A percentile compares a stretch with the other conserved stretches of the same genome.
These are phyloP conservation scores for Lycophotia porphyrea DNA, from an alignment of 2,888 invertebrate genomes.

Conservation along the genomic window DNA sequence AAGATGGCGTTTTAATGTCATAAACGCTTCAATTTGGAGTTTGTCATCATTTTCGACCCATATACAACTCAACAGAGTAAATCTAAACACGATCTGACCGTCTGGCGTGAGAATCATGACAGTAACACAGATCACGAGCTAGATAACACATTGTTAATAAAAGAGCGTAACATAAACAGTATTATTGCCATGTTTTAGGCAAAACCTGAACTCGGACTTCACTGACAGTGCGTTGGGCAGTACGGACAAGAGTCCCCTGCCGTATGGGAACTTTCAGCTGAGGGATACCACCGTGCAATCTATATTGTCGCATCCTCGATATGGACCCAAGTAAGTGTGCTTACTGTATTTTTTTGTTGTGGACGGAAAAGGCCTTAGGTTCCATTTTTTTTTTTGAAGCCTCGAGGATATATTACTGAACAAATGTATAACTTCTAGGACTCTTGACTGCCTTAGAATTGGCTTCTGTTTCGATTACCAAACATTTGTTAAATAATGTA, in stretches of 20 bases:
- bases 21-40: neutral
- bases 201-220: slow-evolving; percentile 98
- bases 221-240: slow-evolving; percentile 98
- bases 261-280: slow-evolving; percentile 98
- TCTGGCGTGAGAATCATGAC: slow-evolving; percentile 50
- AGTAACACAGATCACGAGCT: slow-evolving; percentile 32
- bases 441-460: too few species aligned
- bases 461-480: too few species aligned
- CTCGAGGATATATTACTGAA: too few species aligned
- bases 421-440: too few species aligned
- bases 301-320: slow-evolving; percentile 96
- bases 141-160: slow-evolving; percentile 47
- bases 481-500: neutral
- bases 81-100: slow-evolving; percentile 34
- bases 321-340: slow-evolving; percentile 95
- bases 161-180: slow-evolving; percentile 23
- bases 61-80: slow-evolving; percentile 5
- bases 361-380: too few species aligned
- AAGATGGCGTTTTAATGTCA: neutral
- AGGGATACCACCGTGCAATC: slow-evolving; percentile 98
- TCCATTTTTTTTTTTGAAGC: too few species aligned
- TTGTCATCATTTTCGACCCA: neutral
- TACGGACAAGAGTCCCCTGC: slow-evolving; percentile 97
- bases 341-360: too few species aligned
- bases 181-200: slow-evolving; percentile 89